phyloP scores from a whole-genome alignment of 2,888 invertebrate species.

The Philopedon plagiatum region DNA sequence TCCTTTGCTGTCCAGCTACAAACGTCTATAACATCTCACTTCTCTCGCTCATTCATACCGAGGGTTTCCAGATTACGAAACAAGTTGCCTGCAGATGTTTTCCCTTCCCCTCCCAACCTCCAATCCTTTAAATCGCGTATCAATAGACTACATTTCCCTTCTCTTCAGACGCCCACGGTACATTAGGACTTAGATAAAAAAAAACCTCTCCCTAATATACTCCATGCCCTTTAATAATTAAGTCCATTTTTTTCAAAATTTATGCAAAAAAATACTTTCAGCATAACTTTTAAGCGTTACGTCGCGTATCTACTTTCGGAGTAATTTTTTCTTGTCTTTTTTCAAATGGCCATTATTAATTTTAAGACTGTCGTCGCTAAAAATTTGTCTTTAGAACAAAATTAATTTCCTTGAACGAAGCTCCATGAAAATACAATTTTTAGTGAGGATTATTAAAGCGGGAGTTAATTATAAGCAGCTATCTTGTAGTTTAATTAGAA shows the following conservation, averaged over 20 bases:
- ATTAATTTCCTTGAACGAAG: slow-evolving; percentile 6
- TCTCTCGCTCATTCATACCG: no score
- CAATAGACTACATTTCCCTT: no score
- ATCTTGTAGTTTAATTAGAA: slow-evolving; percentile 8
- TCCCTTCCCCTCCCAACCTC: no score
- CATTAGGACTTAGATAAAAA: no score
- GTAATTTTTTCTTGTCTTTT: slow-evolving; percentile 1
- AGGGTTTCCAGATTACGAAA: no score
- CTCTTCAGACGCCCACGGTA: no score
- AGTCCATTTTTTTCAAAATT: background rate
- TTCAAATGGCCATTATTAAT: slow-evolving; percentile 2
- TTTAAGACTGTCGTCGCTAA: slow-evolving; percentile 1
- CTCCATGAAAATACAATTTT: background rate
- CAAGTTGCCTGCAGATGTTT: no score
- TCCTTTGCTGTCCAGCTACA: no score
- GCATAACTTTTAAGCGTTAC: background rate
- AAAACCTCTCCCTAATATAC: no score
- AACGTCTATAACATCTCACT: no score
- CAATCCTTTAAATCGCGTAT: no score
- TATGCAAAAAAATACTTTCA: background rate
- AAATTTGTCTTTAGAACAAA: slow-evolving; percentile 6
- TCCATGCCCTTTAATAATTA: no score
- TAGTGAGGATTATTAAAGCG: slow-evolving; percentile 3
- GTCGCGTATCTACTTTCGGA: background rate
- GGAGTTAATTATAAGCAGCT: slow-evolving; percentile 2